Conservation (phyloP, 1,140 invertebrate species). For the Atopsyche davidsoni region DNA sequence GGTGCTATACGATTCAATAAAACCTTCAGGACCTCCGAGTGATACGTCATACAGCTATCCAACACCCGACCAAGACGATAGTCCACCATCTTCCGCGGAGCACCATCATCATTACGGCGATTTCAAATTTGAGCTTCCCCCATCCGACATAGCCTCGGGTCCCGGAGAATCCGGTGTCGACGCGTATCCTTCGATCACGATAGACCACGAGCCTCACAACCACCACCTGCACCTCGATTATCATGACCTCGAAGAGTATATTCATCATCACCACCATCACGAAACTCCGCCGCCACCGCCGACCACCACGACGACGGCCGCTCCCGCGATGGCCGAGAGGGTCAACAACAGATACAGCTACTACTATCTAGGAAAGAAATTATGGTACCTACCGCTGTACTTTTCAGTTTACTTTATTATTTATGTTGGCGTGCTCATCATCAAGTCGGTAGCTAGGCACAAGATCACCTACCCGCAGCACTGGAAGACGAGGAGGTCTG, state of each 20-base stretch:
- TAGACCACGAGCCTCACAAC: conserved; percentile 37
- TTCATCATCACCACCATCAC: conserved; percentile 40
- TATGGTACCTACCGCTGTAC: conserved; percentile 77
- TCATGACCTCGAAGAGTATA: conserved; percentile 32
- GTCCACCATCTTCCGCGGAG: conserved; percentile 29
- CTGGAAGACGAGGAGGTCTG: conserved; percentile 23
- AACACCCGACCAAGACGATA: conserved; percentile 13
- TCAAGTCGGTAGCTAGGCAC: conserved; percentile 72
- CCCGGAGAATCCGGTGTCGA: conserved; percentile 25
- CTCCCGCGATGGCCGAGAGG: conserved; percentile 55
- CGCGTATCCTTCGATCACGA: conserved; percentile 28
- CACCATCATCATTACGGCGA: conserved; percentile 35
- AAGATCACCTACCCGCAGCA: conserved; percentile 53
- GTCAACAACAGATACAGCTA: conserved; percentile 72
- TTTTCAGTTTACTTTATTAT: conserved; percentile 80
- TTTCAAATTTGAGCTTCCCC: conserved; percentile 17
- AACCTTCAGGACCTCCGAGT: conserved; percentile 29
- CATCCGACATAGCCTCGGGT: conserved; percentile 15
- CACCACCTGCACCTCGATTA: conserved; percentile 45
- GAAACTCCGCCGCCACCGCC: conserved; percentile 38
- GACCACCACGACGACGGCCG: conserved; percentile 43
- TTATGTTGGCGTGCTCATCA: conserved; percentile 69
- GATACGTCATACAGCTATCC: conserved; percentile 21
- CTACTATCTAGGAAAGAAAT: conserved; percentile 72
- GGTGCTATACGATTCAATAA: conserved; percentile 32